phyloP scores from a whole-genome alignment of 2,888 invertebrate genomes.

The Timandra comae region DNA sequence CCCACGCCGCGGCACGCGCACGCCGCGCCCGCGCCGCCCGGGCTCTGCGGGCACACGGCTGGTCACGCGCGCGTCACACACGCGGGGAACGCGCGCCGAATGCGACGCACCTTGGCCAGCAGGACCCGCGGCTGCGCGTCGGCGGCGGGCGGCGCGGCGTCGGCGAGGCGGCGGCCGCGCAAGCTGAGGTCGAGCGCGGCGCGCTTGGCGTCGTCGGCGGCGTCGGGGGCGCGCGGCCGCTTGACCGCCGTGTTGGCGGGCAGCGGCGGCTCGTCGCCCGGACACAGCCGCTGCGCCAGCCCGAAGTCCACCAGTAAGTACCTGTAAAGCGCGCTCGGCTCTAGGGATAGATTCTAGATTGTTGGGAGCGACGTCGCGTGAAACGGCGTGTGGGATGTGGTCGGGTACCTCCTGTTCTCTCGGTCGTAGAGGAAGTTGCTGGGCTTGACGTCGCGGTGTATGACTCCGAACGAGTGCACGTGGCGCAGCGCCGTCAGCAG shows the following conservation, averaged over 20 bases:
- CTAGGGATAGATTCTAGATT: background rate
- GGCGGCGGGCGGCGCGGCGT: slow-evolving; percentile 4
- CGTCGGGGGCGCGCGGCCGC: too few species aligned
- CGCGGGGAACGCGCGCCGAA: slow-evolving; percentile 1
- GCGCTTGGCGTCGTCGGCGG: slow-evolving; percentile 24
- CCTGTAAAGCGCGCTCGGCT: too few species aligned
- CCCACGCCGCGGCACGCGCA: slow-evolving; percentile 79
- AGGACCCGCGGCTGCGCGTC: slow-evolving; percentile 3
- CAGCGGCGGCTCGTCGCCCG: slow-evolving; percentile 22
- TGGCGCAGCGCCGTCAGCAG: slow-evolving; percentile 85
- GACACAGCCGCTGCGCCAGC: slow-evolving; percentile 81
- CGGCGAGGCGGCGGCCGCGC: slow-evolving; percentile 9
- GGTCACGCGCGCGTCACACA: slow-evolving; percentile 54
- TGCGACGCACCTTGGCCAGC: slow-evolving; percentile 1
- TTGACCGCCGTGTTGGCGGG: slow-evolving; percentile 49
- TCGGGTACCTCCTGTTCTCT: slow-evolving; percentile 77
- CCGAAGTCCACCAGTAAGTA: slow-evolving; percentile 93
- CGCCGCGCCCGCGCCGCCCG: slow-evolving; percentile 34
- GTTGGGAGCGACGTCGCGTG: too few species aligned
- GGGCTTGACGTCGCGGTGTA: slow-evolving; percentile 94
- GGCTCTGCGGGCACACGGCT: slow-evolving; percentile 73
- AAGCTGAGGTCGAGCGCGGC: slow-evolving; percentile 47
- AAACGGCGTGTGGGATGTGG: too few species aligned
- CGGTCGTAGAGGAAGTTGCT: slow-evolving; percentile 93
- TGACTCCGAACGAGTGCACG: slow-evolving; percentile 89